Percentiles rank a stretch among this genome's conserved stretches.
phyloP scores from a whole-genome alignment of 2,113 vertebrate genomes.

The Lathamus discolor region DNA sequence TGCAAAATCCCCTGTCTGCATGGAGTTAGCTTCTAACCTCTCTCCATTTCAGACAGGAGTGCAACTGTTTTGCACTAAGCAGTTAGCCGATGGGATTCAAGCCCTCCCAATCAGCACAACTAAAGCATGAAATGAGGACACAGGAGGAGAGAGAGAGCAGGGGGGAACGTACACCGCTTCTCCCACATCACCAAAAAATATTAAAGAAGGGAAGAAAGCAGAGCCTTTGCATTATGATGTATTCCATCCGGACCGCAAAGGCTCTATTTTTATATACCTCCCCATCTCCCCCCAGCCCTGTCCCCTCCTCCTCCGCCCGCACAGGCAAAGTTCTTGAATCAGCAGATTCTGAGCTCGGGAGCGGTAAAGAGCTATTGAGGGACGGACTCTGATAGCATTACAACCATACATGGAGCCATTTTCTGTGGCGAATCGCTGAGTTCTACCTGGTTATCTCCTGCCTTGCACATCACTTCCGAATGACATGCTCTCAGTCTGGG shows the following conservation, averaged over 20 bases:
- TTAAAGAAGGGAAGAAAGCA: slow-evolving; percentile 37
- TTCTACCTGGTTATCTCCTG: slow-evolving; percentile 87
- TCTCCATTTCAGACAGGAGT: slow-evolving; percentile 63
- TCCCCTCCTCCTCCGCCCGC: slow-evolving; percentile 66
- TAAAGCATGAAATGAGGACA: slow-evolving; percentile 82
- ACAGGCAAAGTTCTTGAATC: slow-evolving; percentile 81
- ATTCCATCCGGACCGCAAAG: slow-evolving; percentile 52
- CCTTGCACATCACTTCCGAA: slow-evolving; percentile 86
- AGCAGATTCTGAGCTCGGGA: slow-evolving; percentile 80
- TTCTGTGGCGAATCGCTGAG: slow-evolving; percentile 86
- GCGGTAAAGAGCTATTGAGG: slow-evolving; percentile 83
- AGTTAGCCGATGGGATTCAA: slow-evolving; percentile 73
- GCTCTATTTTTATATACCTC: slow-evolving; percentile 65
- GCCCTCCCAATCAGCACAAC: slow-evolving; percentile 74
- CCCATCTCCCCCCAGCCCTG: slow-evolving; percentile 60
- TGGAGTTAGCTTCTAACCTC: slow-evolving; percentile 57
- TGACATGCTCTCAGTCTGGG: slow-evolving; percentile 85
- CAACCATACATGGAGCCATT: slow-evolving; percentile 83
- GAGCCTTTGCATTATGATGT: slow-evolving; percentile 70
- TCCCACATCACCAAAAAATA: neutral
- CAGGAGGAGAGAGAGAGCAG: slow-evolving; percentile 13
- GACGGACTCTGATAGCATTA: slow-evolving; percentile 82
- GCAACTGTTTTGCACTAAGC: slow-evolving; percentile 73
- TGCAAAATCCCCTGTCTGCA: slow-evolving; percentile 63
- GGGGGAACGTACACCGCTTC: neutral